Evolutionary conservation across 2,888 invertebrate species (phyloP).

Genomic region (Spodoptera picta): DNA sequence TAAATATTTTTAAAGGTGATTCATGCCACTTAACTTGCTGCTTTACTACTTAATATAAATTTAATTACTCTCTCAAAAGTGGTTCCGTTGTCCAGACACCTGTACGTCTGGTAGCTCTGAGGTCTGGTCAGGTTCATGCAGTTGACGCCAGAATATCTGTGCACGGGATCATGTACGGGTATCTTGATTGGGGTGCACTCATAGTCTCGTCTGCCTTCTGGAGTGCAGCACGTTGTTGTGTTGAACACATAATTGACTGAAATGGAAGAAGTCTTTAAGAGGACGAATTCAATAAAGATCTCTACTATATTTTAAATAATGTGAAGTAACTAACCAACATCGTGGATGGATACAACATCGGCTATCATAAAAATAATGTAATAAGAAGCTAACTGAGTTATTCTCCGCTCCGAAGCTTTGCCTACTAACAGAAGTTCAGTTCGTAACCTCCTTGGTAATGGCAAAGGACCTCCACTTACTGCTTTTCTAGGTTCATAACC

Average conservation of each 20-base stretch:
- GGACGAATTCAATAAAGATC: no score
- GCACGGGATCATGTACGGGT: constrained; percentile 42
- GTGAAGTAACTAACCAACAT: constrained; percentile 22
- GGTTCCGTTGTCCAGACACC: constrained; percentile 24
- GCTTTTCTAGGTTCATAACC: constrained; percentile 30
- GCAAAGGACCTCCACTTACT: constrained; percentile 6
- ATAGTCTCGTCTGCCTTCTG: constrained; percentile 19
- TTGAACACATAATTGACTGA: constrained; percentile 26
- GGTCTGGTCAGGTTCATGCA: constrained; percentile 47
- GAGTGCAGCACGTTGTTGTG: constrained; percentile 33
- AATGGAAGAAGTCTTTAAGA: constrained; percentile 2
- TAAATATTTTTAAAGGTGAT: no score
- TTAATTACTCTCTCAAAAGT: constrained; percentile 24
- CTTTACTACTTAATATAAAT: no score
- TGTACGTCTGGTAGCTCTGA: constrained; percentile 30
- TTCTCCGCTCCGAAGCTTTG: constrained; percentile 15
- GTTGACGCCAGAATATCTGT: constrained; percentile 37
- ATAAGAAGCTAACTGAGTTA: constrained; percentile 25
- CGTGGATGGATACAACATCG: constrained; percentile 27
- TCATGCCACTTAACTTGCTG: no score
- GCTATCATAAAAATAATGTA: constrained; percentile 15
- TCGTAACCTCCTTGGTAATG: constrained; percentile 17
- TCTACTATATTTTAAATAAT: no score
- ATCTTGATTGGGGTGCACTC: constrained; percentile 36
- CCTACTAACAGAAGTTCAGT: constrained; percentile 17